Evolutionary conservation across 2,113 vertebrate species (phyloP).

Genomic region (Lophura nycthemera): DNA sequence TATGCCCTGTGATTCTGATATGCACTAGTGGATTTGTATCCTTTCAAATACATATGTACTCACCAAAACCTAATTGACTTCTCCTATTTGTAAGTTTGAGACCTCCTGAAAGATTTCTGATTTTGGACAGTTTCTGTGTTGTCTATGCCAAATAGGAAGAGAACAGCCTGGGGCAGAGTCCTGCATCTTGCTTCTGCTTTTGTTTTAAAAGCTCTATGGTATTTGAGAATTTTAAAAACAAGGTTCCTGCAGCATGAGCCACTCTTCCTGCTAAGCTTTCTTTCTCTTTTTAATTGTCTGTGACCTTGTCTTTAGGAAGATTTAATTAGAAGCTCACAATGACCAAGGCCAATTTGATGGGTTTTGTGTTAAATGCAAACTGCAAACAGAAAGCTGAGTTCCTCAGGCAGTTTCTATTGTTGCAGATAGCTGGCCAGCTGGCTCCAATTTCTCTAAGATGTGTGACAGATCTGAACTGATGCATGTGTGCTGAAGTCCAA

Average conservation of each 20-base stretch:
- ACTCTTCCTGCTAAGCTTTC: background rate
- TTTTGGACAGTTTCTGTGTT: background rate
- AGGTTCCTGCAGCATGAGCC: background rate
- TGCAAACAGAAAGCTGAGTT: background rate
- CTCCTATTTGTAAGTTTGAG: background rate
- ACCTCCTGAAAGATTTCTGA: background rate
- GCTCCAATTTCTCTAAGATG: background rate
- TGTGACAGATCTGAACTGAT: background rate
- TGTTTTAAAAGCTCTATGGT: background rate
- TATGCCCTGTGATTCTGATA: background rate
- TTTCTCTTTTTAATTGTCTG: background rate
- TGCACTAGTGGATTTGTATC: background rate
- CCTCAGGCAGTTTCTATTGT: background rate
- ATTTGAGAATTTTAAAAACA: background rate
- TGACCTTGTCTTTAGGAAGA: background rate
- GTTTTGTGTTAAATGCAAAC: background rate
- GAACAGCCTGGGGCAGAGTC: background rate
- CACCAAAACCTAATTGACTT: background rate
- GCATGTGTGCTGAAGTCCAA: background rate
- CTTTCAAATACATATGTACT: background rate
- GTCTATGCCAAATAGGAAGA: background rate
- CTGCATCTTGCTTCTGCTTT: background rate
- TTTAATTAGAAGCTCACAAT: background rate
- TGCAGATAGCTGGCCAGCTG: background rate
- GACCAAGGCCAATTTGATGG: background rate